phyloP scores from a whole-genome alignment of 1,140 invertebrate species.

The Akabosia matsudoensis region DNA sequence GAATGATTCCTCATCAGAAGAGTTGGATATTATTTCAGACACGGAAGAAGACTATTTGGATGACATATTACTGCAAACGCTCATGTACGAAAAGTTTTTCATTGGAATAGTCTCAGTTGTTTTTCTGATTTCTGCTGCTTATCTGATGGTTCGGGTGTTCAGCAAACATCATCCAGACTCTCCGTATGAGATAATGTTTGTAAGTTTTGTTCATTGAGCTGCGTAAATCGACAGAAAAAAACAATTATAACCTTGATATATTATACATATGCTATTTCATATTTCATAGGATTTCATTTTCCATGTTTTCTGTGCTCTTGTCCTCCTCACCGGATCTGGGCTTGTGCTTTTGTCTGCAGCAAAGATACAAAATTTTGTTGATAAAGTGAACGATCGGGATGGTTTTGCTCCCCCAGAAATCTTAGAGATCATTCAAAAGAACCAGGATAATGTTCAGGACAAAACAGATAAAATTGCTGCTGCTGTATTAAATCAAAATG shows the following conservation, averaged over 20 bases:
- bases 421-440: background rate
- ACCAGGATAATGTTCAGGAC: background rate
- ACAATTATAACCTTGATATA: too few species aligned
- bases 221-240: too few species aligned
- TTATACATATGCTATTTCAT: background rate
- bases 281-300: conserved; percentile 13
- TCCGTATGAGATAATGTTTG: conserved; percentile 1
- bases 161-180: background rate
- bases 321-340: background rate
- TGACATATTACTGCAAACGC: background rate
- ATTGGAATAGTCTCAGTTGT: background rate
- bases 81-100: conserved; percentile 9
- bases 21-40: background rate
- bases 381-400: background rate
- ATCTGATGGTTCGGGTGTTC: background rate
- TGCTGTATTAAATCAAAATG: background rate
- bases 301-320: background rate
- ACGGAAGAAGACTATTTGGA: background rate
- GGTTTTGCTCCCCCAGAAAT: background rate
- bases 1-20: background rate
- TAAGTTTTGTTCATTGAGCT: background rate
- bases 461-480: conserved; percentile 13
- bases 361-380: background rate
- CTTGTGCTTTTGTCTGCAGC: background rate
- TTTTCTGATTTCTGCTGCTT: background rate